These are phyloP conservation scores for Cryptotermes secundus DNA, from an alignment of 1,140 invertebrate genomes.

Conservation along the genomic window DNA sequence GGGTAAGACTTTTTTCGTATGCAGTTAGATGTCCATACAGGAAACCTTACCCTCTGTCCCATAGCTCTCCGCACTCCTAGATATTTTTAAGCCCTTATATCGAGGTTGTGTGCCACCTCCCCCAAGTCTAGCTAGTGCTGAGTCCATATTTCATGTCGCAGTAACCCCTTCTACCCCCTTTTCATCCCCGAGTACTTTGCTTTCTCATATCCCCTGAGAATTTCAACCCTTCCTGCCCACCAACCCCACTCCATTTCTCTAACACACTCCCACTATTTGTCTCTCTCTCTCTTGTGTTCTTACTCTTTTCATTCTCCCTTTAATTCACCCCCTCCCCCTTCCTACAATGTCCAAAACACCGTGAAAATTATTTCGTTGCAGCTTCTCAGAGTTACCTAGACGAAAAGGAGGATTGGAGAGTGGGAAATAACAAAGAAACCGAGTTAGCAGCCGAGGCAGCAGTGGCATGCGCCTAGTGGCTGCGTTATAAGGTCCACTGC, in stretches of 20 bases:
- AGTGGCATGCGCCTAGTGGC: not conserved
- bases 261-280: not conserved
- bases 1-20: not conserved
- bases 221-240: constrained; percentile 4
- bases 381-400: not conserved
- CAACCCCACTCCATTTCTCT: not conserved
- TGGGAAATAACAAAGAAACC: not conserved
- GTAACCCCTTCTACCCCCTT: not conserved
- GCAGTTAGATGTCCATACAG: not conserved
- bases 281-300: not conserved
- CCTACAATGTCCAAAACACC: not conserved
- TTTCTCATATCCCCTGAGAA: not conserved
- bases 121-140: not conserved
- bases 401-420: not conserved
- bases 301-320: not conserved
- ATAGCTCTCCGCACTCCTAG: not conserved
- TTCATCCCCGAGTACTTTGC: not conserved
- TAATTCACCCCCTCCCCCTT: not conserved
- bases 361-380: not conserved
- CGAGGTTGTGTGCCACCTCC: not conserved
- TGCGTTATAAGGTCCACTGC: too few relatives aligned
- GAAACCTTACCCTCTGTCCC: not conserved
- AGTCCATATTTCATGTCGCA: constrained; percentile 15
- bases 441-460: not conserved
- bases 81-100: not conserved